Evolutionary conservation across 2,797 vertebrate species (phyloP), one percentile per base, ranked within the genome.

Genomic region (Hippopotamyrus pictus): DNA sequence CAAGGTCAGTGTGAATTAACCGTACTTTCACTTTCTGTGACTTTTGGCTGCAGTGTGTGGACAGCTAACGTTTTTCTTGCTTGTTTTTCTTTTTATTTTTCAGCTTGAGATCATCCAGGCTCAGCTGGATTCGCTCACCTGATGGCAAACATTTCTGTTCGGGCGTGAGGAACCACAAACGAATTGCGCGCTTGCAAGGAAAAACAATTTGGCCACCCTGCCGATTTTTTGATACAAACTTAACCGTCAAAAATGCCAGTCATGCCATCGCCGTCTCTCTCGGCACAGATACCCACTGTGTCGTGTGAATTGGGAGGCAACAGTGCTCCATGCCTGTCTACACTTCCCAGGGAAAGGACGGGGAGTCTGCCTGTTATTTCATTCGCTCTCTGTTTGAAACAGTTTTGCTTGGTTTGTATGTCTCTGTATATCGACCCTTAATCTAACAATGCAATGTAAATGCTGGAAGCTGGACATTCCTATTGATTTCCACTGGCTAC

Each of bases 41-140:
- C 33, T 87, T 51, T 85, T 59, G 54, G 11, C 22, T 29, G 86
- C 33, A 44, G 3, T 59, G 17, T 8, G 19, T 0, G 14, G 19
- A 11, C 37, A 11, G 33, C 54, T 87, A 29, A 46, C 53, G 19
- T 54, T 11, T 29, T 29, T 29, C 11, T 51, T 51, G 14, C 29
- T 69, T 85, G 86, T 73, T 92, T 54, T 54, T 85, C 6, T 59
- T 88, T 44, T 92, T 92, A 91, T 88, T 93, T 93, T 95, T 92
- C 94, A 97, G 97, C 94, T 97, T 33, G 97, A 97, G 95, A 96
- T 92, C 90, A 95, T 97, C 92, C 97, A 97, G 93, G 95, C 95
- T 65, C 97, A 97, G 95, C 94, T 97, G 96, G 97, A 97, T 93
- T 97, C 97, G 86, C 97, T 97, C 91, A 96, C 94, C 0, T 97